Evolutionary conservation across 2,888 invertebrate genomes (phyloP).

Genomic region (Diplolepis rosae): DNA sequence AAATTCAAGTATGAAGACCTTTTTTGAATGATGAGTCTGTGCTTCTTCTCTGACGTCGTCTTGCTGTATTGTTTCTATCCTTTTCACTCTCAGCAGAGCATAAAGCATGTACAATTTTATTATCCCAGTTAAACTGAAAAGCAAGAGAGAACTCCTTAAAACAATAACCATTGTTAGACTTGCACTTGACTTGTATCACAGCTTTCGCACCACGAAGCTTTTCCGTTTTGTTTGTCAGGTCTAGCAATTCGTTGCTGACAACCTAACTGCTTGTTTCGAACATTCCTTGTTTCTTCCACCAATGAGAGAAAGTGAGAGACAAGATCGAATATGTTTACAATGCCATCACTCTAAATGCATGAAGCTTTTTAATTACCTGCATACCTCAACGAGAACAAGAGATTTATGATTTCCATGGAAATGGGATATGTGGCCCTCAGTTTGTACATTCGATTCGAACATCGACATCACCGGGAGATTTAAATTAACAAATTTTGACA

Average conservation of each 20-base stretch:
- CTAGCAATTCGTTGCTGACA: neutral
- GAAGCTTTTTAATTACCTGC: constrained; percentile 45
- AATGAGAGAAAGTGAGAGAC: constrained; percentile 10
- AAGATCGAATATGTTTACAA: constrained; percentile 7
- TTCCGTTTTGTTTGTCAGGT: neutral
- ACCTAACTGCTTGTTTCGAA: constrained; percentile 32
- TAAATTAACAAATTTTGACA: constrained; percentile 45
- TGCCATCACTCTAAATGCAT: constrained; percentile 45
- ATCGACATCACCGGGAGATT: constrained; percentile 37
- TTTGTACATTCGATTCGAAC: constrained; percentile 25
- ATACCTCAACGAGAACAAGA: constrained; percentile 42
- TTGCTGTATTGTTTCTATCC: neutral
- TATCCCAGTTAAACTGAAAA: constrained; percentile 49
- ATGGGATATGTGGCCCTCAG: constrained; percentile 46
- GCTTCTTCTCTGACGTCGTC: neutral
- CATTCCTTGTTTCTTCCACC: constrained; percentile 13
- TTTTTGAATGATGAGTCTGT: neutral
- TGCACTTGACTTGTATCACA: constrained; percentile 39
- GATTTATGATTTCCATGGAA: constrained; percentile 66
- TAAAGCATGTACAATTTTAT: constrained; percentile 48
- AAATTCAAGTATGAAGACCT: neutral
- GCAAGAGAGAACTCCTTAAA: constrained; percentile 43
- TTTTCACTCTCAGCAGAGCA: neutral
- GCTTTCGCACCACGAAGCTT: neutral
- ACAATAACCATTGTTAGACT: constrained; percentile 62